These are phyloP conservation scores for Falco concolor DNA, from an alignment of 2,797 vertebrate genomes.

Conservation along the genomic window DNA sequence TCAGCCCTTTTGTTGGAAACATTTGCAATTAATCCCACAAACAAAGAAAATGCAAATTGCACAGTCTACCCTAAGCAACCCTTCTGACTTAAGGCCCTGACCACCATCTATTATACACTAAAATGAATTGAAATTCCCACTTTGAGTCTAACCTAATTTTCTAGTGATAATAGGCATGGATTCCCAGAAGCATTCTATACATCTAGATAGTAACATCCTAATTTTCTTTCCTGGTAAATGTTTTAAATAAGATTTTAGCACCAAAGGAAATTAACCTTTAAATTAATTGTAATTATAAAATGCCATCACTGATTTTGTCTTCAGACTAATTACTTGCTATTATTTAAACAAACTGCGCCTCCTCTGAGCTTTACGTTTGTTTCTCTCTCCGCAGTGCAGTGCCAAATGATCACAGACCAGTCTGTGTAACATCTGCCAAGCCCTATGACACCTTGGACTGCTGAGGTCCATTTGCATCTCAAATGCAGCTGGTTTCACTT, in stretches of 20 bases:
- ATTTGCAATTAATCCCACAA: conserved; percentile 78
- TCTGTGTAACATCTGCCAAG: neutral
- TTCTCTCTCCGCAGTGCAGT: conserved; percentile 21
- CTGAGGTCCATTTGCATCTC: conserved; percentile 25
- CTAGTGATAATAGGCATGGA: conserved; percentile 76
- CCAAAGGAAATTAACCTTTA: conserved; percentile 84
- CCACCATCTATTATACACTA: conserved; percentile 70
- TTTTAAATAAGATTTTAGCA: conserved; percentile 83
- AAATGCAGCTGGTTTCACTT: neutral
- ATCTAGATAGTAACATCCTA: conserved; percentile 77
- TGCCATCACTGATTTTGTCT: conserved; percentile 79
- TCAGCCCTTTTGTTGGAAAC: conserved; percentile 72
- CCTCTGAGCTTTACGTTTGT: conserved; percentile 72
- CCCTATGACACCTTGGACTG: neutral
- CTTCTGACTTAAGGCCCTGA: conserved; percentile 64
- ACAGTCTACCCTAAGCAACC: conserved; percentile 61
- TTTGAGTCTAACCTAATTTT: conserved; percentile 79
- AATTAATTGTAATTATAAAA: conserved; percentile 83
- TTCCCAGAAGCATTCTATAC: conserved; percentile 73
- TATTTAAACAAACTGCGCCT: conserved; percentile 79
- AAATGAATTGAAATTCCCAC: conserved; percentile 78
- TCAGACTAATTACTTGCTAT: conserved; percentile 80
- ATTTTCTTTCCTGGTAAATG: conserved; percentile 79
- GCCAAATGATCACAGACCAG: neutral
- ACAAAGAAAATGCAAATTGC: conserved; percentile 77